These are phyloP conservation scores for Tinea semifulvella DNA, from an alignment of 2,888 invertebrate genomes.

Conservation along the genomic window DNA sequence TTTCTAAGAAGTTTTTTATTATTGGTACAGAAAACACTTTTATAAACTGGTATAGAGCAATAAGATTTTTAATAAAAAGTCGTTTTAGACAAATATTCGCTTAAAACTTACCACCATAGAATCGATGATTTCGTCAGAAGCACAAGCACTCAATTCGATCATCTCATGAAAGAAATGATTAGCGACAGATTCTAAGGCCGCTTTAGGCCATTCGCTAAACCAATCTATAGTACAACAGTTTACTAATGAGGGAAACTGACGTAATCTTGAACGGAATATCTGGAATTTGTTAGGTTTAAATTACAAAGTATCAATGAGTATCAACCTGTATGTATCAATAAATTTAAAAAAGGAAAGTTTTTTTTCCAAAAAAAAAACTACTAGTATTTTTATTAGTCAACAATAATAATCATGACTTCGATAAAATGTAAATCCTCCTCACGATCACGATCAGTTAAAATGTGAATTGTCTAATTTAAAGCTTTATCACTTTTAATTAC, in stretches of 20 bases:
- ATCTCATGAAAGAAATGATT: conserved; percentile 74
- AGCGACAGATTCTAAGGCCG: conserved; percentile 86
- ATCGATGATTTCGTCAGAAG: conserved; percentile 65
- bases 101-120: conserved; percentile 72
- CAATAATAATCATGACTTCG: too few species aligned
- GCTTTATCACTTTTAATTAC: too few species aligned
- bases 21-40: neutral
- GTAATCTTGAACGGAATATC: conserved; percentile 77
- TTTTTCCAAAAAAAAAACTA: too few species aligned
- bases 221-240: conserved; percentile 95
- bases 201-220: conserved; percentile 90
- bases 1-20: neutral
- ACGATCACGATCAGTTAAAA: too few species aligned
- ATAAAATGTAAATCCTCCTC: too few species aligned
- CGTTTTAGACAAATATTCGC: too few species aligned
- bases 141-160: conserved; percentile 70
- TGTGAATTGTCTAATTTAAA: too few species aligned
- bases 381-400: too few species aligned
- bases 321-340: too few species aligned
- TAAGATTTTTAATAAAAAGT: too few species aligned
- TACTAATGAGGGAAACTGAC: conserved; percentile 89
- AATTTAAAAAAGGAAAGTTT: too few species aligned
- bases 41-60: neutral
- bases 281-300: conserved; percentile 21
- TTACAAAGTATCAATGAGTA: neutral